Percentiles rank a stretch among this genome's conserved stretches.
These are phyloP conservation scores for Turdus rufiventris DNA, from an alignment of 2,113 vertebrate species.

Conservation along the genomic window DNA sequence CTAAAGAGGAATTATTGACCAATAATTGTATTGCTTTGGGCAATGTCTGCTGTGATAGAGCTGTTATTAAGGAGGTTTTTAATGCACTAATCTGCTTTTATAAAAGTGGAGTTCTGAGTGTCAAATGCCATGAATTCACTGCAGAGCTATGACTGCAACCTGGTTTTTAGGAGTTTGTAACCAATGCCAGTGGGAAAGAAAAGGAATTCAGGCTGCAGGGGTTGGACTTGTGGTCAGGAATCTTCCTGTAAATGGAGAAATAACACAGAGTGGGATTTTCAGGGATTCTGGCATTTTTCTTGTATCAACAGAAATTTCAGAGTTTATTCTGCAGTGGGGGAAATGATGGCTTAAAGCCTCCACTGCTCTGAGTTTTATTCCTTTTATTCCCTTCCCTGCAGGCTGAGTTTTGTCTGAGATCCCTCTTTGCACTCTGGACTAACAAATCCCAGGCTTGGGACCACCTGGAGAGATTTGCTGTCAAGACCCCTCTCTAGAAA, in stretches of 20 bases:
- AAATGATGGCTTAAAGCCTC: neutral
- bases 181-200: neutral
- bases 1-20: slow-evolving; percentile 53
- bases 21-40: slow-evolving; percentile 36
- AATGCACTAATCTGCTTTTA: slow-evolving; percentile 1
- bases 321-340: neutral
- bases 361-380: neutral
- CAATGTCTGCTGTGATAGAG: neutral
- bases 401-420: neutral
- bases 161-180: neutral
- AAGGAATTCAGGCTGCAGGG: neutral
- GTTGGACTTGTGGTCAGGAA: neutral
- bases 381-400: neutral
- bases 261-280: neutral
- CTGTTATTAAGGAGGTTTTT: slow-evolving; percentile 27
- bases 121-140: neutral
- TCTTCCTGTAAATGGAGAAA: neutral
- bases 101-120: neutral
- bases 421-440: neutral
- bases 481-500: neutral
- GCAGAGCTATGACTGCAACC: neutral
- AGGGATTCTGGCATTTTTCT: neutral
- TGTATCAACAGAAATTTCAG: neutral
- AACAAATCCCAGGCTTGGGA: neutral
- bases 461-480: neutral